Evolutionary conservation across 2,113 vertebrate genomes (phyloP), one percentile per base, ranked within the genome.

Genomic region (Sinocyclocheilus rhinocerous): DNA sequence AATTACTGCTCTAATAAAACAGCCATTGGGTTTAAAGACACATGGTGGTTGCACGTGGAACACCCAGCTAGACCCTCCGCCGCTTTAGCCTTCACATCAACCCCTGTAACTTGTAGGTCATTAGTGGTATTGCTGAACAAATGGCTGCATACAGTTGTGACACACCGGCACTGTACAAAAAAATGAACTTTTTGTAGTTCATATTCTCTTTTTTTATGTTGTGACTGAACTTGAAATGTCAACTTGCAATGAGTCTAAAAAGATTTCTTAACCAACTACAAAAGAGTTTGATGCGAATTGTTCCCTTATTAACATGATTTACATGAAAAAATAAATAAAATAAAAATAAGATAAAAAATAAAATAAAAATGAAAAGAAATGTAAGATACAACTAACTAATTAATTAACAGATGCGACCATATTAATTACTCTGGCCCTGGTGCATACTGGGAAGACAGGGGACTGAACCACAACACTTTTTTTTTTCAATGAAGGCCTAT

Each of bases 1-100:
- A 92, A 94, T 93, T 92, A 91, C 87, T 80, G 52, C 80, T 85
- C 90, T 89, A 90, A 91, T 93, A 91, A 93, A 93, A 91, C 85
- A 84, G 76, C 36, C 50, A 36, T 85, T 86, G 87, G 78, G 33
- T 79, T 85, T 85, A 24, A 69, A 78, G 78, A 77, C 78, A 73
- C 85, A 83, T 72, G 65, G 33, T 55, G 78, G 29, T 29, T 67
- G 82, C 67, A 79, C 7, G 48, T 84, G 82, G 89, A 88, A 90
- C 89, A 90, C 89, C 89, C 89, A 88, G 73, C 36, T 59, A 52
- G 89, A 83, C 29, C 48, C 42, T 22, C 26, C 48, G 18, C 45
- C n/a, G 15, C 33, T 67, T 45, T 50, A 33, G 50, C 48, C 18
- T n/a, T 75, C 77, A 63, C 45, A 72, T 88, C 63, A 57, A 39